Evolutionary conservation across 2,888 invertebrate species (phyloP), one percentile per base, ranked within the genome.

Genomic region (Eustalomyia histrio): DNA sequence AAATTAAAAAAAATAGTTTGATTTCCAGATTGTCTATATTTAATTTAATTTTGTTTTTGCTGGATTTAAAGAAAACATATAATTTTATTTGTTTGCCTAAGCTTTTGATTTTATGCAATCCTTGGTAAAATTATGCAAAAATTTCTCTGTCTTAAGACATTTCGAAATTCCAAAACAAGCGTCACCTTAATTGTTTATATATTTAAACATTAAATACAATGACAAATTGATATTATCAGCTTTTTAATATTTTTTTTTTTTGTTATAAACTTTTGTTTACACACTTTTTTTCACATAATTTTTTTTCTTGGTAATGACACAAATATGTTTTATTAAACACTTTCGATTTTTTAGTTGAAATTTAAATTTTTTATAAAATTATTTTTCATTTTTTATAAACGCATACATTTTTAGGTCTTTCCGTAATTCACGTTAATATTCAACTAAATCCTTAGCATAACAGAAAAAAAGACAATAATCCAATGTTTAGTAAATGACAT

Each of bases 401-500:
- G 29, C 24, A 71, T 76, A 71, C 29, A 52, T n/a, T 47, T 63
- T 75, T 64, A 73, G 72, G 50, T 79, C 72, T 79, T 72, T 53
- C 16, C 78, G 47, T 73, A 24, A 68, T 60, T 69, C 81, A 71
- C 71, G 74, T 71, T 81, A 60, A 33, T 52, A 63, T 76, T 69
- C 63, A 63, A 76, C 68, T 69, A 71, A 81, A 81, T 78, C 71
- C 58, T 75, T 53, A 67, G 60, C 63, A 69, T 74, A 69, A 69
- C 71, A 71, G 43, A 64, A 63, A 69, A 79, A 47, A 65, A 35
- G 10, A 33, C 50, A 52, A 35, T 81, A 71, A 71, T 75, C 65
- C 74, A 73, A 65, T 69, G 39, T 81, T 75, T 58, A 78, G 65
- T 67, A 76, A 80, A 35, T 81, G 81, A 78, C 81, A 78, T 78